Conservation (phyloP, 1,140 invertebrate genomes). For the Drosophila sulfurigaster region DNA sequence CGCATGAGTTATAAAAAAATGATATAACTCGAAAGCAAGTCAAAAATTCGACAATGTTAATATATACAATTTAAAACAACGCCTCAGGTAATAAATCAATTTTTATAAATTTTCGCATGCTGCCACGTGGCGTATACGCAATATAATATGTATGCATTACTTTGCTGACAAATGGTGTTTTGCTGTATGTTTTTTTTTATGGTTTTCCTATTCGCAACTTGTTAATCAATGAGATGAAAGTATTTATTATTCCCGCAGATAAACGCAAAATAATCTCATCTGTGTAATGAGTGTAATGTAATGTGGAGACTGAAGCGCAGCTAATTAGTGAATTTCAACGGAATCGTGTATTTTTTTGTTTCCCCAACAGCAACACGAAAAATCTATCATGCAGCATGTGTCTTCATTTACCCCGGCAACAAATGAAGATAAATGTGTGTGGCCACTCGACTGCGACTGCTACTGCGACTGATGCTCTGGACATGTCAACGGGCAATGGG, state of each 20-base stretch:
- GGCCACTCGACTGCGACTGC: constrained; percentile 33
- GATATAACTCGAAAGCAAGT: too few species aligned
- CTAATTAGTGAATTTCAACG: constrained; percentile 24
- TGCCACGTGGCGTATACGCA: too few species aligned
- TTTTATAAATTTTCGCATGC: background rate
- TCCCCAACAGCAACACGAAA: background rate
- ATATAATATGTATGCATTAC: too few species aligned
- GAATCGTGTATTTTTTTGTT: background rate
- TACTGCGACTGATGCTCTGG: constrained; percentile 7
- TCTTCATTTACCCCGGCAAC: constrained; percentile 57
- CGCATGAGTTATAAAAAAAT: too few species aligned
- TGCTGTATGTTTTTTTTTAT: background rate
- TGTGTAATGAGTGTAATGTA: background rate
- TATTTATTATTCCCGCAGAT: background rate
- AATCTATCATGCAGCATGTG: constrained; percentile 47
- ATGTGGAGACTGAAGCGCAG: constrained; percentile 11
- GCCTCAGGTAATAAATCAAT: background rate
- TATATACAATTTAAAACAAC: too few species aligned
- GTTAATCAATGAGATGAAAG: background rate
- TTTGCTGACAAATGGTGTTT: background rate
- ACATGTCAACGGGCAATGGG: constrained; percentile 18
- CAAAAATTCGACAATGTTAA: too few species aligned
- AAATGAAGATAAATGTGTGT: constrained; percentile 78
- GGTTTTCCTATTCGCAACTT: background rate
- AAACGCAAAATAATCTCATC: background rate